A percentile compares a stretch with the other conserved stretches of the same genome.
Evolutionary conservation across 2,113 vertebrate species (phyloP).

Genomic region (Grus americana): DNA sequence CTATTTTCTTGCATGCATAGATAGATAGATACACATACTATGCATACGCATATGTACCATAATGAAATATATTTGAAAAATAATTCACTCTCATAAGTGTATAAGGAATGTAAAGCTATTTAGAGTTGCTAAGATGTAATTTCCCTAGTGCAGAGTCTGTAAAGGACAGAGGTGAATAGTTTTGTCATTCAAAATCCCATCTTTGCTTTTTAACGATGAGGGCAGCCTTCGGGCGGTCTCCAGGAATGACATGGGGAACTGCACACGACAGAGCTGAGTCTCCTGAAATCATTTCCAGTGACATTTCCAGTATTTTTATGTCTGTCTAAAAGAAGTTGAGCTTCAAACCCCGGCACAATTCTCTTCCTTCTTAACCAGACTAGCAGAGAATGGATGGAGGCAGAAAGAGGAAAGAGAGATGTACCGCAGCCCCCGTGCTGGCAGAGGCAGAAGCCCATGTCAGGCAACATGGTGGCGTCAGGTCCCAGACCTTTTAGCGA

Average conservation of each 20-base stretch:
- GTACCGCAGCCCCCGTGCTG: neutral
- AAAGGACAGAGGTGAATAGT: neutral
- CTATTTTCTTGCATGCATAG: neutral
- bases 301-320: neutral
- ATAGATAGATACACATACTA: neutral
- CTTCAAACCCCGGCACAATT: neutral
- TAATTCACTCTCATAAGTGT: neutral
- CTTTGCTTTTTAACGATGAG: too few relatives aligned
- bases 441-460: neutral
- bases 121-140: neutral
- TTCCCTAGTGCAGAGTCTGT: neutral
- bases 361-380: neutral
- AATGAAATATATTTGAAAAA: neutral
- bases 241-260: neutral
- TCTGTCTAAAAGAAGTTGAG: neutral
- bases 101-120: neutral
- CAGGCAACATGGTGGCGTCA: neutral
- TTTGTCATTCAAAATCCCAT: neutral
- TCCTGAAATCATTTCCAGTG: neutral
- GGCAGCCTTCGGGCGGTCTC: neutral
- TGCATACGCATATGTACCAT: neutral
- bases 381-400: neutral
- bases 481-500: neutral
- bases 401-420: neutral
- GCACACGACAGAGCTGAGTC: neutral